Evolutionary conservation across 2,113 vertebrate species (phyloP), one percentile per base, ranked within the genome.

Genomic region (Sturnira hondurensis): DNA sequence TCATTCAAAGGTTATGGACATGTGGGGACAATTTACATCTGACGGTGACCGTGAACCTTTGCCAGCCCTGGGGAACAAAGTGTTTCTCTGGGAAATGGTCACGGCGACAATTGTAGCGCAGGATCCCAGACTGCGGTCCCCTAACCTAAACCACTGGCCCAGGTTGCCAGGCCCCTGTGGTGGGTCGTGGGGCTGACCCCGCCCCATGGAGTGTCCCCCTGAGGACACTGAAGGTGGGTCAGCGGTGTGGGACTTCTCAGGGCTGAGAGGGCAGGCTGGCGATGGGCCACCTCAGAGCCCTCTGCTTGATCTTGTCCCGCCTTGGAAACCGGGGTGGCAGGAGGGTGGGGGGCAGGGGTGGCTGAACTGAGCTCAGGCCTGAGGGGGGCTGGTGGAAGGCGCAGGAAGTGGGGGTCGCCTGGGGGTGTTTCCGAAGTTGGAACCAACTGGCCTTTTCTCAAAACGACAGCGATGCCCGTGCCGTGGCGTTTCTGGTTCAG

Each of bases 181-280:
- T 0, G 0, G 70, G 36, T 13, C 22, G 38, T 24, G 0, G 3
- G 7, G 9, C 56, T 3, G 38, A 8, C 0, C 0, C 0, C 41
- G 43, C 13, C 4, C 0, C 0, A 1, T 0, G 1, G 24, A 5
- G 33, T 1, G 7, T 0, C 50, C 16, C 8, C n/a, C 67, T 5
- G 36, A 13, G 67, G 36, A 38, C 4, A 38, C 20, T 19, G 19
- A 17, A 12, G 36, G 19, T 2, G 36, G n/a, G n/a, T 22, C 67
- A 12, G 7, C 3, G 10, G 11, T 1, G 2, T 0, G 16, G 36
- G 43, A 3, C 47, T 1, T 3, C 52, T 14, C 11, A 14, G 12
- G 45, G n/a, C 3, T 16, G 12, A 28, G 24, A 36, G 1, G 13
- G 9, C 61, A 26, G n/a, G 12, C 13, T 43, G 28, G 33, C 0